Conservation (phyloP, 2,888 invertebrate genomes). For the Elysia crispata region DNA sequence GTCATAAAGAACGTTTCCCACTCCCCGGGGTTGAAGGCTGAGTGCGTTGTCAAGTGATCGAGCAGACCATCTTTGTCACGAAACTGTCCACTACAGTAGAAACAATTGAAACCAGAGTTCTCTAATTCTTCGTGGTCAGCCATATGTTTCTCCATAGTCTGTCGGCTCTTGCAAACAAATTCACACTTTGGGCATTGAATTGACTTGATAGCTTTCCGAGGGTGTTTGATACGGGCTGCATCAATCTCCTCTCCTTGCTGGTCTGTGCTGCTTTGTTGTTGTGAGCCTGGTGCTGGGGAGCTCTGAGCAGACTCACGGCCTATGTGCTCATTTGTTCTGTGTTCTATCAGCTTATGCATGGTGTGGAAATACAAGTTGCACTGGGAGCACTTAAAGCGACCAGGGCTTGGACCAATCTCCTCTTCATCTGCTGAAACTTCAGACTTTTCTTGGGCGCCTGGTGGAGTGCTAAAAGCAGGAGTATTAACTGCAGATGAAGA, state of each 20-base stretch:
- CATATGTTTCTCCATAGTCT: conserved; percentile 64
- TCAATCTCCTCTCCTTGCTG: conserved; percentile 45
- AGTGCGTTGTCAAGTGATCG: conserved; percentile 68
- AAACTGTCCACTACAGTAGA: conserved; percentile 69
- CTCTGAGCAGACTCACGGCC: conserved; percentile 43
- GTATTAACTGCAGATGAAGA: not conserved
- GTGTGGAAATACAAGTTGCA: conserved; percentile 64
- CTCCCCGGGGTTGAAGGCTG: conserved; percentile 66
- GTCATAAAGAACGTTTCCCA: conserved; percentile 56
- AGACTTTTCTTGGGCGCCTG: conserved; percentile 52
- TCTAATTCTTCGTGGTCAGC: conserved; percentile 64
- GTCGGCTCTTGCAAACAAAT: conserved; percentile 65
- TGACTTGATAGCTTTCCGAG: conserved; percentile 63
- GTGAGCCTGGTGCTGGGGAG: conserved; percentile 47
- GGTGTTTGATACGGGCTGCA: conserved; percentile 53
- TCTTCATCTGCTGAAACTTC: conserved; percentile 49
- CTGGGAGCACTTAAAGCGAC: conserved; percentile 62
- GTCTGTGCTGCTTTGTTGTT: conserved; percentile 9
- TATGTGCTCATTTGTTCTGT: conserved; percentile 64
- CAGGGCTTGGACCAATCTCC: conserved; percentile 13
- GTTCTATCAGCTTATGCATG: conserved; percentile 63
- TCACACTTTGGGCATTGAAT: conserved; percentile 69
- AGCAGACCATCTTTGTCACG: conserved; percentile 64
- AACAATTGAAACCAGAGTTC: conserved; percentile 61
- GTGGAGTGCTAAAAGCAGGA: conserved; percentile 32